Evolutionary conservation across 2,888 invertebrate genomes (phyloP), one percentile per base, ranked within the genome.

Genomic region (Rhingia campestris): DNA sequence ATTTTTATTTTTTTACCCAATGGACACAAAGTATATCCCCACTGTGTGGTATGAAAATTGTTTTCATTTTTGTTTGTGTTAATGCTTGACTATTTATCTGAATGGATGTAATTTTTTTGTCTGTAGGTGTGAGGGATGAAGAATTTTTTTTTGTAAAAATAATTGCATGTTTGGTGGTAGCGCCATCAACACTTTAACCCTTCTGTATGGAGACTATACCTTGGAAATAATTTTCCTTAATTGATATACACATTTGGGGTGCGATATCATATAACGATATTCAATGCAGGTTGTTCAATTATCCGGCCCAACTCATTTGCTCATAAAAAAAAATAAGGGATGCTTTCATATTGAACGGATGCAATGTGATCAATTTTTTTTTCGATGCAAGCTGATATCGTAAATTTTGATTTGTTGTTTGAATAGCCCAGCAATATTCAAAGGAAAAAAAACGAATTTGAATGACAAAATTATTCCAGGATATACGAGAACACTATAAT

Each of bases 11-110:
- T 6, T 33, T 32, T 39, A 66, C 30, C 37, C 4, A 43, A 33
- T 14, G 43, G 33, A 51, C 9, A 51, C 4, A 30, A 35, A 39
- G 3, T 6, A 37, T 9, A 56, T n/a, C 10, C 4, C 0, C 22
- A 1, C 22, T 22, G 22, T 32, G 30, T 49, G 30, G 22, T 14
- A 22, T 14, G 22, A 14, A 49, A 4, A 22, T 32, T 66, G 67
- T 79, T 82, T 73, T 53, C 63, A 51, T 45, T 53, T 5, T 49
- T 0, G 9, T 10, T 49, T 9, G 22, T 49, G 58, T 73, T 69
- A 82, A 82, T 79, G 79, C 56, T 12, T 37, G 63, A 73, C 73
- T 74, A 73, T 82, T 69, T 82, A 79, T 80, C 73, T 58, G 69
- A 43, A 12, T 63, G 33, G 35, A 6, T n/a, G 39, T 37, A 14